These are phyloP conservation scores for Thereva unica DNA, from an alignment of 2,888 invertebrate genomes.

Conservation along the genomic window DNA sequence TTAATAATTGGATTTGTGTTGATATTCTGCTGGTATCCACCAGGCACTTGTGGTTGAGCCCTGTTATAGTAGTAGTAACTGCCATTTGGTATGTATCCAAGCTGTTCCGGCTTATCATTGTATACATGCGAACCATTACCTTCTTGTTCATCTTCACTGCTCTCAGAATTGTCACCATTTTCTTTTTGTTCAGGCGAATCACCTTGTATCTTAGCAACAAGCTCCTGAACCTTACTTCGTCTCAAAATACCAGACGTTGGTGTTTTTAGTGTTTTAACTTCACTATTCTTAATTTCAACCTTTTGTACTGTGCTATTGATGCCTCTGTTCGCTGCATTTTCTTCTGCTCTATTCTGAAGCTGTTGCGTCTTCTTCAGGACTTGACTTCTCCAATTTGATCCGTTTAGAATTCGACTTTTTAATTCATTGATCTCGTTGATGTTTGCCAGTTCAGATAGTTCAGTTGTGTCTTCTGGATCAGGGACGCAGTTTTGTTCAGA, in stretches of 20 bases:
- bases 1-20: not conserved
- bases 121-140: constrained; percentile 48
- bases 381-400: constrained; percentile 43
- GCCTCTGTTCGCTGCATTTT: constrained; percentile 34
- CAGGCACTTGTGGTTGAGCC: constrained; percentile 44
- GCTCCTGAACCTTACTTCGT: constrained; percentile 49
- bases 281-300: constrained; percentile 47
- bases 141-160: constrained; percentile 64
- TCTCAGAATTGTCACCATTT: constrained; percentile 61
- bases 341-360: constrained; percentile 18
- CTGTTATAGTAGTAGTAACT: constrained; percentile 36
- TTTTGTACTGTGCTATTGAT: constrained; percentile 43
- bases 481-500: constrained; percentile 22
- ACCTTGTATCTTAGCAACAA: constrained; percentile 50
- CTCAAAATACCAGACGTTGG: constrained; percentile 46
- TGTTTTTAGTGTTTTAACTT: constrained; percentile 48
- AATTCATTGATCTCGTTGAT: constrained; percentile 43
- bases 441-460: constrained; percentile 46
- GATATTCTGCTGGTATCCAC: not conserved
- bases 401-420: constrained; percentile 43
- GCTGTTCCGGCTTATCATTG: constrained; percentile 1
- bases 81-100: not conserved
- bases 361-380: constrained; percentile 39
- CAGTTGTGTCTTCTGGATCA: constrained; percentile 39
- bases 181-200: constrained; percentile 39